Evolutionary conservation across 2,113 vertebrate species (phyloP).

Genomic region (Pycnonotus jocosus): DNA sequence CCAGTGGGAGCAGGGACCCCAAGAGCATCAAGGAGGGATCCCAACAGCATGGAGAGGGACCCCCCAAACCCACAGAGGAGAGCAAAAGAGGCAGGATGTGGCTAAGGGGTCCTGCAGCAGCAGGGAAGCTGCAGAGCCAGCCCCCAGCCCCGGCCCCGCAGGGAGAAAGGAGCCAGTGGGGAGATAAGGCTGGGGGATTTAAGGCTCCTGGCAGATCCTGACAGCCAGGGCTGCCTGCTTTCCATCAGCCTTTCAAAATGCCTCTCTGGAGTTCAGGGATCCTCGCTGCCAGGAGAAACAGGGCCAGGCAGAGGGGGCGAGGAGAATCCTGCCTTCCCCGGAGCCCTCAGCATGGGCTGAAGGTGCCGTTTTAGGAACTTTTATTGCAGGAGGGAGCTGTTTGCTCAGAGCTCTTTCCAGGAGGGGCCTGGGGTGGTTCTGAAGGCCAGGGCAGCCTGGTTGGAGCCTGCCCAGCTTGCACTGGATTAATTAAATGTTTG

Average conservation of each 20-base stretch:
- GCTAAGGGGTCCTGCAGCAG: too few relatives aligned
- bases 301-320: background rate
- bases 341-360: background rate
- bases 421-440: background rate
- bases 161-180: background rate
- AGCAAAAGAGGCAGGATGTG: background rate
- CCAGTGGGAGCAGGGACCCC: background rate
- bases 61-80: background rate
- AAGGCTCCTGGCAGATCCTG: background rate
- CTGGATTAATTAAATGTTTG: background rate
- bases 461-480: background rate
- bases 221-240: constrained; percentile 19
- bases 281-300: background rate
- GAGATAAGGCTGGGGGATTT: constrained; percentile 5
- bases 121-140: background rate
- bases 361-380: background rate
- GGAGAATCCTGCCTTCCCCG: background rate
- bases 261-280: background rate
- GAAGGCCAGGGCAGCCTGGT: background rate
- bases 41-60: background rate
- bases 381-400: background rate
- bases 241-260: background rate
- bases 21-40: fast-evolving
- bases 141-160: background rate
- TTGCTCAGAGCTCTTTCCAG: background rate